Percentiles rank a stretch among this genome's conserved stretches.
Conservation (phyloP, 2,888 invertebrate species). For the Drosophila paranaensis region DNA sequence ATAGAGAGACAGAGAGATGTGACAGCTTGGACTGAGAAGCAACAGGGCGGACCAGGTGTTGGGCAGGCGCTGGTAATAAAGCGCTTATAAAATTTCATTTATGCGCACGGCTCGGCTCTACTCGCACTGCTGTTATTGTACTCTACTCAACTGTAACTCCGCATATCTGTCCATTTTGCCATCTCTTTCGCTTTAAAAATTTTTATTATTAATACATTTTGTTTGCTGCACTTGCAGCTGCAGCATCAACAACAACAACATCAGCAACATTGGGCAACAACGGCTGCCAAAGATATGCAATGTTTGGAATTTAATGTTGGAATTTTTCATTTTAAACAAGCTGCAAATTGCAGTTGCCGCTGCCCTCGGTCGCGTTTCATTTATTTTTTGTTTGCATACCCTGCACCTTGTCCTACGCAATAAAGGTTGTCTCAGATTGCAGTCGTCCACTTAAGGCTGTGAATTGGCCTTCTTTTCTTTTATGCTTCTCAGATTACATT, state of each 20-base stretch:
- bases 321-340: slow-evolving; percentile 78
- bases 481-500: too few species aligned
- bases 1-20: background rate
- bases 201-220: slow-evolving; percentile 79
- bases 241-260: slow-evolving; percentile 18
- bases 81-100: slow-evolving; percentile 81
- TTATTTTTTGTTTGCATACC: slow-evolving; percentile 18
- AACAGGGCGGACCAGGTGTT: slow-evolving; percentile 54
- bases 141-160: slow-evolving; percentile 17
- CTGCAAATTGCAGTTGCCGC: slow-evolving; percentile 69
- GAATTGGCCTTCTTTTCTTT: background rate
- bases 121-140: slow-evolving; percentile 5
- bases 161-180: slow-evolving; percentile 22
- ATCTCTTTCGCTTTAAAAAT: slow-evolving; percentile 60
- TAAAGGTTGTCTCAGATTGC: background rate
- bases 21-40: slow-evolving; percentile 3
- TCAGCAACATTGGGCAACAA: slow-evolving; percentile 19
- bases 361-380: slow-evolving; percentile 28
- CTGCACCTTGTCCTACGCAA: background rate
- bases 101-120: slow-evolving; percentile 42
- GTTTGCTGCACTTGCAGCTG: slow-evolving; percentile 67
- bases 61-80: slow-evolving; percentile 70
- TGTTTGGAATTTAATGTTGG: slow-evolving; percentile 75
- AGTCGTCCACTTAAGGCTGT: background rate
- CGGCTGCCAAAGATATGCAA: slow-evolving; percentile 64